Evolutionary conservation across 1,140 invertebrate genomes (phyloP).

Genomic region (Drosophila fuyamai): DNA sequence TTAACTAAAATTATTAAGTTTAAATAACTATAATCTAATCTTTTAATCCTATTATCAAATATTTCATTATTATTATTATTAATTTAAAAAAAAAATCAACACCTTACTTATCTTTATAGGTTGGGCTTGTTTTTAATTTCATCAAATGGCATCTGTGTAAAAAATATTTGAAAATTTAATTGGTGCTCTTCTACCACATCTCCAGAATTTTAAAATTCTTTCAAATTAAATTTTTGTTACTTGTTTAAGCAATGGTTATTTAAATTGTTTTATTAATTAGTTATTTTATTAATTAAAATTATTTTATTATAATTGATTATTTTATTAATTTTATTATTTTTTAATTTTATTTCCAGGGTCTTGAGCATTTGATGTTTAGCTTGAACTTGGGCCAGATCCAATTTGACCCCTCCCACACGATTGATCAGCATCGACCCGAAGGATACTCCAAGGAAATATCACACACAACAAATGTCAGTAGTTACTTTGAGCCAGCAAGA

Average conservation of each 20-base stretch:
- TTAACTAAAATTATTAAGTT: too few species aligned
- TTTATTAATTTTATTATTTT: neutral
- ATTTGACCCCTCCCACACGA: constrained; percentile 86
- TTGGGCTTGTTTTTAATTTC: too few species aligned
- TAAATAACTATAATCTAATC: too few species aligned
- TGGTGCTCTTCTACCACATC: too few species aligned
- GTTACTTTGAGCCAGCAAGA: constrained; percentile 12
- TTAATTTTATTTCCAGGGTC: constrained; percentile 85
- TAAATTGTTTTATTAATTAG: too few species aligned
- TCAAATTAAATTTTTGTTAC: too few species aligned
- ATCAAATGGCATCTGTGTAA: too few species aligned
- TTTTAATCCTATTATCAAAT: neutral
- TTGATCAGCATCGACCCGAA: constrained; percentile 86
- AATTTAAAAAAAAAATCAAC: neutral
- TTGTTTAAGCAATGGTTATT: too few species aligned
- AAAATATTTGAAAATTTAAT: too few species aligned
- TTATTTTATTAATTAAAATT: neutral
- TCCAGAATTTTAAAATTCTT: too few species aligned
- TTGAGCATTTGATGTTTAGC: constrained; percentile 87
- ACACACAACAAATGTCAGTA: neutral
- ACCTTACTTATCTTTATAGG: neutral
- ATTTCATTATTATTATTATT: neutral
- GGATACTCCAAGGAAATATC: constrained; percentile 59
- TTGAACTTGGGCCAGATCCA: constrained; percentile 87
- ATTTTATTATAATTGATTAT: neutral